Base-by-base conservation (phyloP, 2,797 vertebrate genomes). In the Acanthiza pusilla region DNA sequence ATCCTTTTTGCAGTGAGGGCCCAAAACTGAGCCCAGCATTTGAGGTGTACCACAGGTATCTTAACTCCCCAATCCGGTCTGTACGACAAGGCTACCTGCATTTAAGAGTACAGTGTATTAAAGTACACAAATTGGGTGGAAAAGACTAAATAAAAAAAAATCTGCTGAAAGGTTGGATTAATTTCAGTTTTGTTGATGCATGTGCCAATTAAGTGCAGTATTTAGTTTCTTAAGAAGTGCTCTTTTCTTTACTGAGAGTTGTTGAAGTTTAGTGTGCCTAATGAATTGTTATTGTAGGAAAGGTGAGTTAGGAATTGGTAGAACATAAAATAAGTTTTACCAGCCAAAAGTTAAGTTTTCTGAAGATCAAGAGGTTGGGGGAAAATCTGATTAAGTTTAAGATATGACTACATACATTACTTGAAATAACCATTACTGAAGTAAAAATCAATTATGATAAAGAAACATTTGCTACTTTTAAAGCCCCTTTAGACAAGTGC, bases 31-130 rank as follows among this genome's bases (percentile, higher is more conserved):
- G 16, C 25, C 16, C 21, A 58, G 26, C 10, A 34, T 19, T 58
- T 0, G 0, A 16, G 40, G 40, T 42, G 14, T 42, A 47, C 2
- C 21, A 27, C 21, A 40, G 26, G 5, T 60, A 30, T 16, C 61
- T 4, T 32, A 57, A 40, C 42, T 50, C 43, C 10, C 5, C 3
- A 13, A 47, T n/a, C 25, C 27, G 4, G 2, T 45, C 23, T 8
- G 5, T 13, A 22, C 22, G 17, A 16, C 27, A 54, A 81, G 13
- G 9, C 25, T 72, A 7, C 11, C n/a, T 78, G 13, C 14, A 51
- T 23, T 68, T 78, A 53, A 53, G 36, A 78, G 43, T 34, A 23
- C 11, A 61, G 4, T 30, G 4, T 43, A 19, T 54, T 51, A 80
- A 88, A 88, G 7, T 0, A 65, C 36, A 48, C 12, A 38, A 43